Base-by-base conservation (phyloP, 2,888 invertebrate genomes). In the Trissonchulus sp. region DNA sequence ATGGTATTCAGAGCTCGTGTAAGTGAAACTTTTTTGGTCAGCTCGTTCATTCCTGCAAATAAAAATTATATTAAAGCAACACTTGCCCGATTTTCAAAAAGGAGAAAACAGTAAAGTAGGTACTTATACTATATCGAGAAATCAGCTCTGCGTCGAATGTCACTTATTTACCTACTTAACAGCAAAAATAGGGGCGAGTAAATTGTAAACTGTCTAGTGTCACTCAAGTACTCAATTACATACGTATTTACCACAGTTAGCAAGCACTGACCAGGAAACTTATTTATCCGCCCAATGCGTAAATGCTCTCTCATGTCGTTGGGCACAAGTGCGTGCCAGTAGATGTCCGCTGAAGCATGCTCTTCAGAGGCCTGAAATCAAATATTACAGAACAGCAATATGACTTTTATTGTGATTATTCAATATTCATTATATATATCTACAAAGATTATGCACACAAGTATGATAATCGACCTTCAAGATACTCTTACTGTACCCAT, bases 241-340 rank as follows among this genome's bases (percentile, higher is more conserved):
- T n/a, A n/a, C n/a, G n/a, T n/a, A n/a, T n/a, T n/a, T n/a, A n/a
- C n/a, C n/a, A n/a, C n/a, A n/a, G n/a, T n/a, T n/a, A n/a, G n/a
- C 8, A 34, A 65, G 18, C 8, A 38, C 79, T 38, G 68, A 85
- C 86, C 86, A 76, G 86, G 86, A 79, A 87, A 87, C 78, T 87
- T 87, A 82, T 87, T 87, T 48, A 87, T 84, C 77, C 81, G 82
- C 0, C 85, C 84, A 38, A 78, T 76, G 37, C 81, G 80, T 1
- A 86, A 79, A 37, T 84, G 81, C 72, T 78, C 79, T 35, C 83
- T 78, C 79, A 84, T 82, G 76, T 87, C 87, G 23, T 81, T 80
- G 79, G 84, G 85, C 74, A 84, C 84, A 74, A 83, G 81, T 77
- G 84, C 84, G 78, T 87, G 85, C 87, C 87, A 87, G 77, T 86